These are phyloP conservation scores for Aldabrachelys gigantea DNA, from an alignment of 2,113 vertebrate species.

Conservation along the genomic window DNA sequence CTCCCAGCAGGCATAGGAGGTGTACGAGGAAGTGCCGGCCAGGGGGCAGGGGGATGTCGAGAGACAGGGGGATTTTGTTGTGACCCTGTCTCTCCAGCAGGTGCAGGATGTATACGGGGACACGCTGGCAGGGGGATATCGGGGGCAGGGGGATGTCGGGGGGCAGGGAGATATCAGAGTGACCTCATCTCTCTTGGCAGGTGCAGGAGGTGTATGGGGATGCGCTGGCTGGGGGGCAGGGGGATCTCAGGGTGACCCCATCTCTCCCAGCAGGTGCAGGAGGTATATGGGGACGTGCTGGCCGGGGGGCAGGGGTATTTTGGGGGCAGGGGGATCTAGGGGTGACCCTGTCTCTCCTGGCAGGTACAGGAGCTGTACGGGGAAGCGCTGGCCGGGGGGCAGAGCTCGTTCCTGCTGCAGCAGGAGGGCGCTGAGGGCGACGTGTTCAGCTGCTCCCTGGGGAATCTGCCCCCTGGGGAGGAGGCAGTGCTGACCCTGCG, in stretches of 20 bases:
- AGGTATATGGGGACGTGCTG: not conserved
- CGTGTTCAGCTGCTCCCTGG: slow-evolving; percentile 83
- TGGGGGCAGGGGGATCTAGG: not conserved
- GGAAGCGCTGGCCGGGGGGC: slow-evolving; percentile 81
- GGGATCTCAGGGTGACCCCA: not conserved
- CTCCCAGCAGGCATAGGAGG: too few species aligned
- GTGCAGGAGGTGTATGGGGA: too few species aligned
- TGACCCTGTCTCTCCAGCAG: too few species aligned
- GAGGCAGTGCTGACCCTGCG: slow-evolving; percentile 74
- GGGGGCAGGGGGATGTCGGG: not conserved
- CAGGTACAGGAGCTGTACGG: slow-evolving; percentile 82
- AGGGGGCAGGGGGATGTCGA: too few species aligned
- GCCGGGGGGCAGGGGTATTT: accelerated
- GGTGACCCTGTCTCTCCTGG: not conserved
- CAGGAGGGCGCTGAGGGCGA: slow-evolving; percentile 80
- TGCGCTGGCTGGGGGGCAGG: not conserved
- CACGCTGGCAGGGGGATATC: not conserved
- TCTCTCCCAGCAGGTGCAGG: not conserved
- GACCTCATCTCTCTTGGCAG: too few species aligned
- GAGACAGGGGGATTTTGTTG: not conserved
- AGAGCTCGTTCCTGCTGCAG: slow-evolving; percentile 83
- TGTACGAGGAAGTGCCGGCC: too few species aligned
- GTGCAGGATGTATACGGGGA: too few species aligned
- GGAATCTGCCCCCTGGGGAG: slow-evolving; percentile 79
- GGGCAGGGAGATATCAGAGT: too few species aligned